Base-by-base conservation (phyloP, 2,113 vertebrate genomes). In the Callocephalon fimbriatum region DNA sequence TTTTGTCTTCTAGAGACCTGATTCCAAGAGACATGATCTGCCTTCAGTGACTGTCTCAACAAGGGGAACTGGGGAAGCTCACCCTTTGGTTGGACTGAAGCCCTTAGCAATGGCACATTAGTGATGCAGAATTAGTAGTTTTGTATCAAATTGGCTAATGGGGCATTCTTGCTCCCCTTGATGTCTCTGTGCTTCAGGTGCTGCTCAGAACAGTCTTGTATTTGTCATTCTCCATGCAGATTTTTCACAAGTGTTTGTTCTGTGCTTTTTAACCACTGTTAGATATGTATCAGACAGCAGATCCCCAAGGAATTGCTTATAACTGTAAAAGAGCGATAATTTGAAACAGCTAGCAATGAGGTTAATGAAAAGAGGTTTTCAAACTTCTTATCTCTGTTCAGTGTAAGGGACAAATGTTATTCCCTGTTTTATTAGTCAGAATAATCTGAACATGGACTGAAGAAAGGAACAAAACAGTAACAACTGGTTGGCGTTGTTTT, bases 321-420 rank as follows among this genome's bases (percentile, higher is more conserved):
- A 56, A 53, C 72, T 73, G 59, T 54, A 83, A 92, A 86, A 71
- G 45, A 68, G 86, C 1, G 15, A 80, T 86, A 88, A 91, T 95
- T 92, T 72, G 67, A 95, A 77, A 37, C 78, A 88, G 85, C 82
- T 88, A 88, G 50, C 54, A 81, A 25, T 0, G 1, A 80, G 35
- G 72, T 22, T 83, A 80, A 90, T 80, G 75, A 96, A 95, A 94
- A 80, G 67, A 80, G 71, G 8, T 58, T 58, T 95, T 90, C 71
- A 70, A 67, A 35, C 25, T 50, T 86, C 63, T 95, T 91, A 88
- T 91, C 63, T 92, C 79, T 67, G 42, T 32, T 76, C 25, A 14
- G n/a, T 32, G 58, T 38, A 45, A 0, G 16, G 86, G 75, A 74
- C 54, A 84, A 92, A 94, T 29, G 58, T 50, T 83, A 61, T 71